Conservation (phyloP, 2,113 vertebrate genomes). For the Mellivora capensis region DNA sequence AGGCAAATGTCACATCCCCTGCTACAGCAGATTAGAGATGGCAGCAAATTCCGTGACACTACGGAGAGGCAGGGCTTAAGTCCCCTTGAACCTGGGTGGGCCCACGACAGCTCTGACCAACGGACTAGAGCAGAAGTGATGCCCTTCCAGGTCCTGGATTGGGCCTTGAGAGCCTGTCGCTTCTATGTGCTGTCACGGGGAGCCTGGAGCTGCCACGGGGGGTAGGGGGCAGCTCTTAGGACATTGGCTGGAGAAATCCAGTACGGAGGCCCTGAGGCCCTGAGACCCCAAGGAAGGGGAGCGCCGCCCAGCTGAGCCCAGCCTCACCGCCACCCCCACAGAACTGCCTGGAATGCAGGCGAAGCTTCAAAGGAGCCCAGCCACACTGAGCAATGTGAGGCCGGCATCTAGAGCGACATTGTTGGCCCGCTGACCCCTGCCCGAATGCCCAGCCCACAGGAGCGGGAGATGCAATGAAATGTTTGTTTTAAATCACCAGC, state of each 20-base stretch:
- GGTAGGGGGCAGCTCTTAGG: background rate
- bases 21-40: background rate
- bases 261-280: rapidly evolving
- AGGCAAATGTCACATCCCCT: rapidly evolving
- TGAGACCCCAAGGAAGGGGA: too few relatives aligned
- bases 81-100: background rate
- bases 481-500: background rate
- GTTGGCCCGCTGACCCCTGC: background rate
- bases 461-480: background rate
- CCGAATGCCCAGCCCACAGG: constrained; percentile 11
- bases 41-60: background rate
- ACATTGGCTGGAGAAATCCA: background rate
- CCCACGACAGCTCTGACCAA: background rate
- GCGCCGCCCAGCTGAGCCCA: background rate
- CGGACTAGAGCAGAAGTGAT: background rate
- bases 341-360: too few relatives aligned
- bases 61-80: background rate
- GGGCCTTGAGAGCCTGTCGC: background rate
- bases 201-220: rapidly evolving
- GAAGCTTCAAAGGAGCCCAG: too few relatives aligned
- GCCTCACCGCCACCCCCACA: background rate
- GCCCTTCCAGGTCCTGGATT: background rate
- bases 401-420: rapidly evolving
- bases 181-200: background rate
- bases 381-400: background rate